Evolutionary conservation across 2,888 invertebrate genomes (phyloP), one percentile per base, ranked within the genome.

Genomic region (Dolichopus griseipennis): DNA sequence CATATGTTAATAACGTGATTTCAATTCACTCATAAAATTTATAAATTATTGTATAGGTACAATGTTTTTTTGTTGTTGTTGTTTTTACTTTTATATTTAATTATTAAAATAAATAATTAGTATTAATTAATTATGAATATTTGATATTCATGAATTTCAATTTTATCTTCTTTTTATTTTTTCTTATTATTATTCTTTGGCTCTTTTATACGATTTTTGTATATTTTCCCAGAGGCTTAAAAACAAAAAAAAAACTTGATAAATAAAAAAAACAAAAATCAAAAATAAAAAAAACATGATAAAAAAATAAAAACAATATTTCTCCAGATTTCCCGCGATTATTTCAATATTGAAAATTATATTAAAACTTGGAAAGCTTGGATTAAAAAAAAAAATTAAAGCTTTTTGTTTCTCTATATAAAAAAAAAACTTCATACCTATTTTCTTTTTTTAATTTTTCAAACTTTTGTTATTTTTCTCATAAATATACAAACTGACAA

Each of bases 31-130:
- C 27, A 27, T 27, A 27, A 27, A 5, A 27, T 27, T 27, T 27
- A 27, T 27, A 4, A 27, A 27, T 27, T n/a, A n/a, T n/a, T n/a
- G n/a, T n/a, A n/a, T n/a, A n/a, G n/a, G n/a, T n/a, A n/a, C n/a
- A n/a, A n/a, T n/a, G n/a, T n/a, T n/a, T n/a, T n/a, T n/a, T n/a
- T n/a, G n/a, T n/a, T 27, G 27, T 27, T 27, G 27, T 27, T 27
- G 3, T 27, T 27, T 37, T 10, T 37, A 5, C 8, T 37, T 37
- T 37, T 37, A 4, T 52, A 52, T 18, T 52, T 52, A 52, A 52
- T 52, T 52, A n/a, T 52, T 52, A 52, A n/a, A 52, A 52, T n/a
- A 52, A 52, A 52, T 52, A 18, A 52, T 52, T 52, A 52, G 52
- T 52, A 52, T 18, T 15, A 18, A 52, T 18, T 52, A 52, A 52